Evolutionary conservation across 2,113 vertebrate species (phyloP).

Genomic region (Ochotona curzoniae): DNA sequence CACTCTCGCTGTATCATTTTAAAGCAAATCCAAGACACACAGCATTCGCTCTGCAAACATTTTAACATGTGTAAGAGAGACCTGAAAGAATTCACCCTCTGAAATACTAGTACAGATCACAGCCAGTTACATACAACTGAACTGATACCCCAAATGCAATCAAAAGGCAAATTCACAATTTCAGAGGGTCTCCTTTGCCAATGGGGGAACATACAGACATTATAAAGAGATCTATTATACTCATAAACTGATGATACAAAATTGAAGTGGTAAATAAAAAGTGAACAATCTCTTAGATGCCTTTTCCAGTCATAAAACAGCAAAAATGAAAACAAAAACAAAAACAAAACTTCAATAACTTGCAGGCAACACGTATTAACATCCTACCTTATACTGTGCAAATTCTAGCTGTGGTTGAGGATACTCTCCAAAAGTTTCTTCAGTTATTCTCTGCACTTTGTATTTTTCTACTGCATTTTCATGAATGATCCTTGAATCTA

Average conservation of each 20-base stretch:
- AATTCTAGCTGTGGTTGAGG: conserved; percentile 90
- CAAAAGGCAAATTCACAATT: conserved; percentile 39
- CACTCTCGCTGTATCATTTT: neutral
- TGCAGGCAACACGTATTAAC: neutral
- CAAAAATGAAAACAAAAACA: neutral
- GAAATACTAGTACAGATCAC: neutral
- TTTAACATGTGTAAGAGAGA: neutral
- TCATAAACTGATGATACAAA: conserved; percentile 18
- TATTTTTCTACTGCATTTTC: conserved; percentile 89
- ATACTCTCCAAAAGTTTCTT: conserved; percentile 89
- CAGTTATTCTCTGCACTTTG: conserved; percentile 86
- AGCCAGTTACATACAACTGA: neutral
- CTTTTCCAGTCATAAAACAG: conserved; percentile 19
- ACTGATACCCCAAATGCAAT: conserved; percentile 12
- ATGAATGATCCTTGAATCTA: conserved; percentile 87
- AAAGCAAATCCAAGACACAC: conserved; percentile 5
- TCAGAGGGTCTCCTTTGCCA: conserved; percentile 26
- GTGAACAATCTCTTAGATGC: neutral
- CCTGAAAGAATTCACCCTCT: neutral
- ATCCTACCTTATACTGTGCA: conserved; percentile 91
- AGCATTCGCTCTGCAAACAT: neutral
- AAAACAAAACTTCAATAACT: neutral
- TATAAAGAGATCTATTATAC: conserved; percentile 23
- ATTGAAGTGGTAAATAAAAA: conserved; percentile 23
- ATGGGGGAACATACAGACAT: conserved; percentile 25